phyloP scores from a whole-genome alignment of 2,113 vertebrate species.

The Ammodytes dubius region DNA sequence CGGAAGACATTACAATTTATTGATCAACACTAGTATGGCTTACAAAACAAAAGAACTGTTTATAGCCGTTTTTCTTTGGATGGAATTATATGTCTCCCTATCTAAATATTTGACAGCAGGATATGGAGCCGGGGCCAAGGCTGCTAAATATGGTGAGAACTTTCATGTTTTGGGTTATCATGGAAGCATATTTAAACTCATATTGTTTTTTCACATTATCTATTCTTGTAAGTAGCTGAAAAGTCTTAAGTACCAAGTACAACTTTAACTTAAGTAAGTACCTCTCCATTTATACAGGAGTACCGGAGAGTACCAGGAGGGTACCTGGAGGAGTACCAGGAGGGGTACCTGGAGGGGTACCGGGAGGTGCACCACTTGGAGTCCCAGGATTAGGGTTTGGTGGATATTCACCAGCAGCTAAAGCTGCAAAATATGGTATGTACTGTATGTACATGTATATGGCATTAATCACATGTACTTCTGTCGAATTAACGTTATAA shows the following conservation, averaged over 20 bases:
- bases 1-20: not conserved
- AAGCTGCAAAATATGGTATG: constrained; percentile 76
- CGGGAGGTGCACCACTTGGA: constrained; percentile 48
- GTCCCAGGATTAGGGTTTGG: constrained; percentile 43
- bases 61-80: not conserved
- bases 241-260: not conserved
- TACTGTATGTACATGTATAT: not conserved
- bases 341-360: constrained; percentile 44
- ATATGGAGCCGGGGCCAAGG: constrained; percentile 68
- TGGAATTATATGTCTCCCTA: not conserved
- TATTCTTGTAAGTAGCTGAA: not conserved
- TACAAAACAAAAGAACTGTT: not conserved
- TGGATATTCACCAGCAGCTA: constrained; percentile 62
- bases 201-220: not conserved
- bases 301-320: constrained; percentile 2
- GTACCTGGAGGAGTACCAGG: constrained; percentile 49
- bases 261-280: not conserved
- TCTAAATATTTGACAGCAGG: constrained; percentile 40
- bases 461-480: not conserved
- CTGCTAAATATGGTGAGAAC: constrained; percentile 79
- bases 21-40: not conserved
- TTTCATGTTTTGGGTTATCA: not conserved
- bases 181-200: not conserved
- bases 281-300: not conserved
- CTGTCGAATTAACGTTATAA: not conserved